Evolutionary conservation across 1,140 invertebrate species (phyloP), one percentile per base, ranked within the genome.

Genomic region (Drosophila bifasciata): DNA sequence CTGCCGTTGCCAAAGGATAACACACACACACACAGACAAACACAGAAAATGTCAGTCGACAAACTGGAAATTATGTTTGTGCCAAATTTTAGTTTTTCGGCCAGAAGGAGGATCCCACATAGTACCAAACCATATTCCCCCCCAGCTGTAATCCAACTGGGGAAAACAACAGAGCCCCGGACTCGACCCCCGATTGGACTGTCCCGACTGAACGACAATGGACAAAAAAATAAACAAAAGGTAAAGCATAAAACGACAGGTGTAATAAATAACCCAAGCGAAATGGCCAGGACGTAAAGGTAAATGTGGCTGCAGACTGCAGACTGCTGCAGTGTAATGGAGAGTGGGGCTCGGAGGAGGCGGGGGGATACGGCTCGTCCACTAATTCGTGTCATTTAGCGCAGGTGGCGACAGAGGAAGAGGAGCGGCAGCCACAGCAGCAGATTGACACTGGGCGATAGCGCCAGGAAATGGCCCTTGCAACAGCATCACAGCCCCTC

Each of bases 31-130:
- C 16, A 46, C 58, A 60, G 53, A 51, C 28, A 17, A 44, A 46
- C 45, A 63, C 63, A 44, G 81, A 68, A 85, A 81, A 81, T 81
- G 81, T 85, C 81, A 86, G 81, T 85, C 81, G 81, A 77, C 64
- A 78, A 88, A 86, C 83, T 86, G 78, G 75, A 88, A 85, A 85
- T 85, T 88, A 85, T 86, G 83, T 88, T 88, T 86, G 81, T 86
- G 74, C 78, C 83, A 77, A 88, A 88, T 86, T 88, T 81, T 64
- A 88, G 81, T 71, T 75, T 68, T 58, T 77, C 59, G 73, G 73
- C 59, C 73, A 68, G 51, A 41, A 39, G 61, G 45, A 64, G 32
- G 32, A 36, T 13, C 32, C 11, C 11, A 13, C 25, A 25, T 25
- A 21, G 19, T 21, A 21, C 19, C 19, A 5, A 25, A 32, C 23